These are phyloP conservation scores for Cherax quadricarinatus DNA, from an alignment of 1,140 invertebrate species.

Conservation along the genomic window DNA sequence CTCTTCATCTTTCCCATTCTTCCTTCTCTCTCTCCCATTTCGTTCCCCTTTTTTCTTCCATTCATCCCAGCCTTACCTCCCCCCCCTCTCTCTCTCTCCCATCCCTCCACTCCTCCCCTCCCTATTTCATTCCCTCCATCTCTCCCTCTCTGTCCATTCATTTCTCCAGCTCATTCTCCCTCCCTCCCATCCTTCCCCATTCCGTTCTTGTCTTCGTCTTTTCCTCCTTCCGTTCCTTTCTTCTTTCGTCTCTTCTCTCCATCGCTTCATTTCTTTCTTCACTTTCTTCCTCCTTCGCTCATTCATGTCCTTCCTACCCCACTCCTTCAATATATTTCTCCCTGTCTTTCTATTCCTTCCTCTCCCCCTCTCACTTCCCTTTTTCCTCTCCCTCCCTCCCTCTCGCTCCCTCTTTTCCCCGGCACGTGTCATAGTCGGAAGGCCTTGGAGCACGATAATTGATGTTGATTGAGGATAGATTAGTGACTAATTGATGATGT, in stretches of 20 bases:
- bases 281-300: not conserved
- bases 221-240: constrained; percentile 39
- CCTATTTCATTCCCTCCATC: too few species aligned
- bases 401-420: not conserved
- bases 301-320: not conserved
- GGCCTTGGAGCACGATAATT: constrained; percentile 49
- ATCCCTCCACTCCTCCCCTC: too few species aligned
- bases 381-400: not conserved
- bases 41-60: not conserved
- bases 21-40: constrained; percentile 21
- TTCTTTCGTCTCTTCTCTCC: not conserved
- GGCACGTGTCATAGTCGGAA: constrained; percentile 34
- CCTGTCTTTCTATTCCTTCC: not conserved
- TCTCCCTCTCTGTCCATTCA: too few species aligned
- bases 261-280: too few species aligned
- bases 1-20: not conserved
- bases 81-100: not conserved
- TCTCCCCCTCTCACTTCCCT: not conserved
- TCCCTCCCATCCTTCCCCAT: constrained; percentile 15
- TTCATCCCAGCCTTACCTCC: not conserved
- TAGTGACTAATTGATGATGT: constrained; percentile 50
- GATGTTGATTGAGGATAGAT: constrained; percentile 47
- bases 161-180: too few species aligned
- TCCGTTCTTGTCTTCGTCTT: not conserved
- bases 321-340: not conserved